A percentile compares a stretch with the other conserved stretches of the same genome.
phyloP scores from a whole-genome alignment of 2,888 invertebrate species.

The Melieria omissa region DNA sequence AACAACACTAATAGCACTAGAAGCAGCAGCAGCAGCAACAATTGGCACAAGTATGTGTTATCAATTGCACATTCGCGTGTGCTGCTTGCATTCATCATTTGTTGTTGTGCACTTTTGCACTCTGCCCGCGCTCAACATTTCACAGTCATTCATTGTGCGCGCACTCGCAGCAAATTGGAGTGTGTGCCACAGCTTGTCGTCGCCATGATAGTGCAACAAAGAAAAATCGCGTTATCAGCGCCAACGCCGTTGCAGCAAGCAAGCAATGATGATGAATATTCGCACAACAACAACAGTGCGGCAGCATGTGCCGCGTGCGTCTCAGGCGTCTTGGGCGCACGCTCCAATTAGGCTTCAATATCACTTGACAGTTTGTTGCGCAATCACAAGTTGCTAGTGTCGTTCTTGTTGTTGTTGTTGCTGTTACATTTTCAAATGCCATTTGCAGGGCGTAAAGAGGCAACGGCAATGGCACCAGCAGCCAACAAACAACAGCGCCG shows the following conservation, averaged over 20 bases:
- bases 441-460: too few relatives aligned
- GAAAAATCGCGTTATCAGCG: background rate
- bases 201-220: background rate
- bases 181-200: background rate
- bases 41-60: too few relatives aligned
- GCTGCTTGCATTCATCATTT: constrained; percentile 6
- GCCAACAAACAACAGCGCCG: too few relatives aligned
- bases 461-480: too few relatives aligned
- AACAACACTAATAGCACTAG: constrained; percentile 5
- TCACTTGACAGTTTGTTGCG: constrained; percentile 15
- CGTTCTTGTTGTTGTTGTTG: too few relatives aligned
- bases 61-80: too few relatives aligned
- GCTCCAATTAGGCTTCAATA: constrained; percentile 17
- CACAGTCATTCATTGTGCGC: background rate
- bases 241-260: background rate
- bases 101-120: constrained; percentile 5
- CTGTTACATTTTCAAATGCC: too few relatives aligned
- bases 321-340: background rate
- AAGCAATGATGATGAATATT: too few relatives aligned
- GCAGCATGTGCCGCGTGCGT: background rate
- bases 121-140: background rate
- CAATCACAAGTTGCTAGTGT: background rate
- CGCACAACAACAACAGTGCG: too few relatives aligned
- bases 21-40: background rate
- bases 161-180: background rate